Evolutionary conservation across 1,140 invertebrate species (phyloP).

Genomic region (Brachionus plicatilis): DNA sequence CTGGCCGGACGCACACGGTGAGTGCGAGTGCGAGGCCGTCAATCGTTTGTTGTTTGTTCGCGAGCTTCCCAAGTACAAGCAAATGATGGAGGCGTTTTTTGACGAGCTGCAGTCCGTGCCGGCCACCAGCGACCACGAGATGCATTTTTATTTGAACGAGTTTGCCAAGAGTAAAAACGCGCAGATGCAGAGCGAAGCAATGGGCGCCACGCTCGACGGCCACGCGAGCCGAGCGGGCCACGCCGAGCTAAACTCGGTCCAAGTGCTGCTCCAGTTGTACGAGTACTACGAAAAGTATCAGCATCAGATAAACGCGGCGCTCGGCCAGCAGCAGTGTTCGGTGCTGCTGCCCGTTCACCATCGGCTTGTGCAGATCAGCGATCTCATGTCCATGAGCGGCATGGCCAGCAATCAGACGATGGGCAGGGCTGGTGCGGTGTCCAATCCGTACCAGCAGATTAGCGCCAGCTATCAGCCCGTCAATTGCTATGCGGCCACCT

Average conservation of each 20-base stretch:
- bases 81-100: conserved; percentile 13
- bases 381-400: conserved; percentile 22
- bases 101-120: neutral
- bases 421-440: neutral
- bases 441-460: conserved; percentile 10
- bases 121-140: neutral
- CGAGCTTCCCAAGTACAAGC: neutral
- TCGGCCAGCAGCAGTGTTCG: conserved; percentile 38
- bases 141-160: conserved; percentile 29
- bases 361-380: conserved; percentile 19
- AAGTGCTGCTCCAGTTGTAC: conserved; percentile 10
- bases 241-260: conserved; percentile 2
- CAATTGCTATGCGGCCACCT: conserved; percentile 10
- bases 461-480: neutral
- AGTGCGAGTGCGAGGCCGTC: neutral
- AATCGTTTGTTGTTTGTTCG: conserved; percentile 3
- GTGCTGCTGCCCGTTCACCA: conserved; percentile 20
- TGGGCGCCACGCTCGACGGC: neutral
- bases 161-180: neutral
- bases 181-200: neutral
- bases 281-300: conserved; percentile 38
- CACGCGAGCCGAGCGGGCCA: neutral
- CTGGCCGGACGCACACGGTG: neutral
- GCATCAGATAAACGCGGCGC: conserved; percentile 9
- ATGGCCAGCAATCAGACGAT: neutral